Evolutionary conservation across 2,888 invertebrate genomes (phyloP).

Genomic region (Patella pellucida): DNA sequence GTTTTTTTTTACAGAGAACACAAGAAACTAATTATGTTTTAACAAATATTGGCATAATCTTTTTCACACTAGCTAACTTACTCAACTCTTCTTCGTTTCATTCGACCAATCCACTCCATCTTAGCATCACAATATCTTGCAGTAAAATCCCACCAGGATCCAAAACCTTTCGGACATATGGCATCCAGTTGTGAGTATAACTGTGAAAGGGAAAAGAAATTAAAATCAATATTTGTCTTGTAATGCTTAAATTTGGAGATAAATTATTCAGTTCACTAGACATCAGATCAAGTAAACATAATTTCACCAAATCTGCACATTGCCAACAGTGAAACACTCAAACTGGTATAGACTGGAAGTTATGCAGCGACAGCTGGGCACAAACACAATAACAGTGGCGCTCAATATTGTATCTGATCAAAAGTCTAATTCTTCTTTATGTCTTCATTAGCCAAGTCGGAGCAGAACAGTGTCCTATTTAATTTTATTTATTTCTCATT

Average conservation of each 20-base stretch:
- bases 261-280: background rate
- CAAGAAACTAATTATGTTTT: no score
- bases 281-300: background rate
- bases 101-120: slow-evolving; percentile 56
- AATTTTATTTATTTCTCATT: no score
- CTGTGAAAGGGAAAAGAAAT: slow-evolving; percentile 42
- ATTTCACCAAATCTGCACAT: background rate
- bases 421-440: no score
- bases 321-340: no score
- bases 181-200: slow-evolving; percentile 66
- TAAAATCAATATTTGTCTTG: background rate
- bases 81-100: slow-evolving; percentile 58
- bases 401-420: no score
- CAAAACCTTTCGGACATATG: slow-evolving; percentile 59
- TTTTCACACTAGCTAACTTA: slow-evolving; percentile 36
- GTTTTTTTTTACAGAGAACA: no score
- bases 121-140: slow-evolving; percentile 65
- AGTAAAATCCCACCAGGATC: slow-evolving; percentile 61
- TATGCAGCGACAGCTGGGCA: no score
- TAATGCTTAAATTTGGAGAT: background rate
- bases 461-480: no score
- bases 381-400: no score
- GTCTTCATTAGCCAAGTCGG: no score
- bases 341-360: no score
- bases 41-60: no score